Evolutionary conservation across 2,888 invertebrate genomes (phyloP).

Genomic region (Iselma pallidipennis): DNA sequence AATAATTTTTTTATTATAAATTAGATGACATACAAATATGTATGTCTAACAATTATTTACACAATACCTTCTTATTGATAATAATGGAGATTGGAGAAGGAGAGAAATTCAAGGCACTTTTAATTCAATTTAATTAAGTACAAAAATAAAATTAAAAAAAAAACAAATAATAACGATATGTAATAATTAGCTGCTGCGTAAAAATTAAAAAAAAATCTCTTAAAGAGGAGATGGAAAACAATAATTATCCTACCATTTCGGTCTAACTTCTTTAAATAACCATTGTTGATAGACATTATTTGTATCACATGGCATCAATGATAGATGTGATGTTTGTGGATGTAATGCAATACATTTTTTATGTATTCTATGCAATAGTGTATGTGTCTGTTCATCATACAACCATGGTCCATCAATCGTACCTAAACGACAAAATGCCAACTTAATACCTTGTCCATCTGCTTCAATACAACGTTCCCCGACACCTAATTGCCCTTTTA

Average conservation of each 20-base stretch:
- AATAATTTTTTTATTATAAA: background rate
- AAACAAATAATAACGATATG: background rate
- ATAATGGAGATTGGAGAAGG: background rate
- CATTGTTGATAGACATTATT: constrained; percentile 89
- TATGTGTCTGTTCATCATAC: constrained; percentile 77
- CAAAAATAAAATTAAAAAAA: background rate
- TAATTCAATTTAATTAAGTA: background rate
- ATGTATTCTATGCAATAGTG: constrained; percentile 75
- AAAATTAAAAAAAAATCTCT: background rate
- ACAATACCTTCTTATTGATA: background rate
- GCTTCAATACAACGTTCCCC: constrained; percentile 96
- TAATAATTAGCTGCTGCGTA: background rate
- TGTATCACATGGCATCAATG: constrained; percentile 80
- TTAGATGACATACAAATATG: background rate
- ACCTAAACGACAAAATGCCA: constrained; percentile 88
- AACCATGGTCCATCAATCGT: constrained; percentile 96
- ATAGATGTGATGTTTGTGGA: constrained; percentile 77
- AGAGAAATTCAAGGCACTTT: background rate
- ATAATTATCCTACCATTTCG: constrained; percentile 63
- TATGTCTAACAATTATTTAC: background rate
- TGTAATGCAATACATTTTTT: constrained; percentile 84
- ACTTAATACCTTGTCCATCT: constrained; percentile 81
- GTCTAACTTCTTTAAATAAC: constrained; percentile 76
- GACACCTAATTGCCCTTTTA: constrained; percentile 87
- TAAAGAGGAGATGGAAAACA: background rate